These are phyloP conservation scores for Ammospiza maritima DNA, from an alignment of 2,797 vertebrate genomes.

Conservation along the genomic window DNA sequence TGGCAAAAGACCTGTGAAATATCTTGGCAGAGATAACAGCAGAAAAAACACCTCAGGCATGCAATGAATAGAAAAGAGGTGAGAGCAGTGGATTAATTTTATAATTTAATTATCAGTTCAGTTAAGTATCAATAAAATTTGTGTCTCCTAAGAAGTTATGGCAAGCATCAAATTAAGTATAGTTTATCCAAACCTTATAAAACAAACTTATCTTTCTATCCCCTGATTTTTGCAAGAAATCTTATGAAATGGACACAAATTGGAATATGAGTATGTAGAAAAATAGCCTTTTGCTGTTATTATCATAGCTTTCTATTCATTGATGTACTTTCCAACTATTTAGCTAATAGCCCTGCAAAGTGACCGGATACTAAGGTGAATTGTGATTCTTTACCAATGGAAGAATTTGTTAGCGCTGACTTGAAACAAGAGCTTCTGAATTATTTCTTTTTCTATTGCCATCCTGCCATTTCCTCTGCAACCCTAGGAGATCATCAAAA, in stretches of 20 bases:
- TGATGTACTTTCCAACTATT: background rate
- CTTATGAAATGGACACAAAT: background rate
- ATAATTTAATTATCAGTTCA: background rate
- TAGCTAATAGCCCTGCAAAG: background rate
- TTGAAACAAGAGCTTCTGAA: background rate
- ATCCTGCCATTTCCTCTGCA: background rate
- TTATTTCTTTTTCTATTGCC: background rate
- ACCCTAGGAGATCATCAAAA: background rate
- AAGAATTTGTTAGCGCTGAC: background rate
- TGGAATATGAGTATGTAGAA: background rate
- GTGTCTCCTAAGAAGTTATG: background rate
- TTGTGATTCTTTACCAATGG: background rate
- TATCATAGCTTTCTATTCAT: background rate
- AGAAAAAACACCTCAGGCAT: background rate
- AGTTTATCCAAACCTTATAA: background rate
- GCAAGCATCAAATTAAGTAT: background rate
- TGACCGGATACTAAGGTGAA: background rate
- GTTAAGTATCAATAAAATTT: background rate
- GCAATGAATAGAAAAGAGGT: background rate
- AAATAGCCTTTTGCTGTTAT: background rate
- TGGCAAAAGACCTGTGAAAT: background rate
- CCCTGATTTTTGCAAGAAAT: background rate
- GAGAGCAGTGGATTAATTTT: background rate
- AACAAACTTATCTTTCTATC: background rate
- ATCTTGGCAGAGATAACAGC: background rate